Percentiles rank a stretch among this genome's conserved stretches.
Conservation (phyloP, 92 coral and sea anemone genomes). For the Actinernus sp. region DNA sequence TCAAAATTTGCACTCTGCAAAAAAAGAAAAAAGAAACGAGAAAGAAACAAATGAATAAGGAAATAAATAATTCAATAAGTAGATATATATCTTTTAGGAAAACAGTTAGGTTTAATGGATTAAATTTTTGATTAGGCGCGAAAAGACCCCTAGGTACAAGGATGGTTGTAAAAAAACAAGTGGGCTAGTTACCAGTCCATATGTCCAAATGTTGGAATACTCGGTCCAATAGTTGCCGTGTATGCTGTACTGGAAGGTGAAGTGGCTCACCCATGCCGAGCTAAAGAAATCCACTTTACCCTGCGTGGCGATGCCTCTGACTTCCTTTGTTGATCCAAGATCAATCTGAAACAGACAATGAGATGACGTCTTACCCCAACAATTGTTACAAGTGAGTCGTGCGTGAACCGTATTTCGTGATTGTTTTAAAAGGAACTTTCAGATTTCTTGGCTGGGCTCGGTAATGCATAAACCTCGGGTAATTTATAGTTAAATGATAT, state of each 20-base stretch:
- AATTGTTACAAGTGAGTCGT: no score
- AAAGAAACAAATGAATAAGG: background rate
- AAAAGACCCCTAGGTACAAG: no score
- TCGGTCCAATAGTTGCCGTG: conserved; percentile 24
- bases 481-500: no score
- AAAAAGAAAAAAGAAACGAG: background rate
- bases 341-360: conserved; percentile 61
- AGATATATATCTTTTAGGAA: no score
- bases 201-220: conserved; percentile 11
- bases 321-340: conserved; percentile 58
- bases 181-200: conserved; percentile 50
- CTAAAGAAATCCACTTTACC: conserved; percentile 62
- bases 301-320: conserved; percentile 92
- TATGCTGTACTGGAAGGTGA: conserved; percentile 39
- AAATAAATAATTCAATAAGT: background rate
- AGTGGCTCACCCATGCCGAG: conserved; percentile 63
- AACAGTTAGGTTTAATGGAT: no score
- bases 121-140: no score
- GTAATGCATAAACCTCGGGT: no score
- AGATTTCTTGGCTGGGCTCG: no score
- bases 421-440: no score
- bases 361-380: no score
- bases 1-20: conserved; percentile 60
- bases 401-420: no score
- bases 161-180: no score